Conservation (phyloP, 2,888 invertebrate genomes). For the Leptothorax acervorum region DNA sequence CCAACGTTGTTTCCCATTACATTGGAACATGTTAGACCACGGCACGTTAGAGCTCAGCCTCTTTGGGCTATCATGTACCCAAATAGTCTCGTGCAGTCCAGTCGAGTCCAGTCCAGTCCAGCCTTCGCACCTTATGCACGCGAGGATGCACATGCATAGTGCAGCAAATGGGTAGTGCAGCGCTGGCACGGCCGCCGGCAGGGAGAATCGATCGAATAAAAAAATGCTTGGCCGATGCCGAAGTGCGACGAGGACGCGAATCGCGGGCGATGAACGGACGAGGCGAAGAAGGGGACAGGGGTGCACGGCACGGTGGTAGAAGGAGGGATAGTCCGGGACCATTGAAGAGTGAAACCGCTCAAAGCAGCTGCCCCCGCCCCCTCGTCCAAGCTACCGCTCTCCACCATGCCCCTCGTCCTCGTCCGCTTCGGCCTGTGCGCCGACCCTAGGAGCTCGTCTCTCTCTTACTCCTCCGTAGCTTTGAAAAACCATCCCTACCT, state of each 20-base stretch:
- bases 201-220: conserved; percentile 78
- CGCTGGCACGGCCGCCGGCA: conserved; percentile 61
- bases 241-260: conserved; percentile 81
- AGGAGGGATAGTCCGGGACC: conserved; percentile 81
- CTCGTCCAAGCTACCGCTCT: conserved; percentile 53
- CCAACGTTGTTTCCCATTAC: conserved; percentile 50
- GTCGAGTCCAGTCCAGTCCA: conserved; percentile 67
- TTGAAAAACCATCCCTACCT: conserved; percentile 77
- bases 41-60: conserved; percentile 73
- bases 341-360: conserved; percentile 85
- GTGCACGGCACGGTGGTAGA: conserved; percentile 75
- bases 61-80: conserved; percentile 71
- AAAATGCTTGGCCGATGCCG: conserved; percentile 80
- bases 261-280: conserved; percentile 72
- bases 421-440: conserved; percentile 72
- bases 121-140: conserved; percentile 76
- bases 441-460: conserved; percentile 74
- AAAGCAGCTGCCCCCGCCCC: conserved; percentile 83
- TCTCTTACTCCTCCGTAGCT: conserved; percentile 75
- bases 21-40: conserved; percentile 68
- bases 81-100: conserved; percentile 70
- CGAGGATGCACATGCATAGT: conserved; percentile 75
- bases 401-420: conserved; percentile 66
- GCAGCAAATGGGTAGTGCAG: conserved; percentile 70
- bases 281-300: conserved; percentile 68